Conservation (phyloP, 2,113 vertebrate genomes). For the Nettapus auritus region DNA sequence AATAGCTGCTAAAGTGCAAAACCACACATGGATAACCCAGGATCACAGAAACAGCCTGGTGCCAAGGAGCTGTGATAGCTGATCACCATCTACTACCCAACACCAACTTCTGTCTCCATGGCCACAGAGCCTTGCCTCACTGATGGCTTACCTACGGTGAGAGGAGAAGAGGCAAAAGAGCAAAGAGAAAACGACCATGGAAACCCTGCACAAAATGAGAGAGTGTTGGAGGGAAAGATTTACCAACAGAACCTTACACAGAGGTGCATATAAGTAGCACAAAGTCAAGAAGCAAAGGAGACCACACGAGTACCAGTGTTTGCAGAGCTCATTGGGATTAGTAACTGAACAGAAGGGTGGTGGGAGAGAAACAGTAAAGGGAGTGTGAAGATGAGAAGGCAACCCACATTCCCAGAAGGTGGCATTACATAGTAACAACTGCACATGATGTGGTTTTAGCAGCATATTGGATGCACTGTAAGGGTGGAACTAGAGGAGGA, state of each 20-base stretch:
- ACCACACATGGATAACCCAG: not conserved
- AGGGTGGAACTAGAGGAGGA: not conserved
- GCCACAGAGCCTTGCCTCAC: not conserved
- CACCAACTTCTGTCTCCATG: not conserved
- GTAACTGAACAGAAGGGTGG: not conserved
- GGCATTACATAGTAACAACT: not conserved
- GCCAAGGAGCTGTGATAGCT: not conserved
- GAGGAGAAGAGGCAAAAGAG: not conserved
- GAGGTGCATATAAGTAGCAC: not conserved
- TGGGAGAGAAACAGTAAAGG: not conserved
- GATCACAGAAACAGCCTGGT: not conserved
- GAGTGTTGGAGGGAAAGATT: not conserved
- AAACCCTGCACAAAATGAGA: not conserved
- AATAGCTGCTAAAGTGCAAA: not conserved
- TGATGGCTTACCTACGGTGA: fast-evolving
- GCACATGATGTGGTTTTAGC: not conserved
- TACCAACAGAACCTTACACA: not conserved
- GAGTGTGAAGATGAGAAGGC: not conserved
- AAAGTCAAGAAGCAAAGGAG: not conserved
- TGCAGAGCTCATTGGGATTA: not conserved
- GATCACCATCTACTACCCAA: not conserved
- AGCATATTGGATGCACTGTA: not conserved
- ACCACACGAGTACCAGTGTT: not conserved
- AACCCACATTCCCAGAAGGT: not conserved
- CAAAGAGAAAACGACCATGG: not conserved